A percentile compares a stretch with the other conserved stretches of the same genome.
Evolutionary conservation across 2,888 invertebrate species (phyloP).

Genomic region (Ashinkailepas kermadecensis): DNA sequence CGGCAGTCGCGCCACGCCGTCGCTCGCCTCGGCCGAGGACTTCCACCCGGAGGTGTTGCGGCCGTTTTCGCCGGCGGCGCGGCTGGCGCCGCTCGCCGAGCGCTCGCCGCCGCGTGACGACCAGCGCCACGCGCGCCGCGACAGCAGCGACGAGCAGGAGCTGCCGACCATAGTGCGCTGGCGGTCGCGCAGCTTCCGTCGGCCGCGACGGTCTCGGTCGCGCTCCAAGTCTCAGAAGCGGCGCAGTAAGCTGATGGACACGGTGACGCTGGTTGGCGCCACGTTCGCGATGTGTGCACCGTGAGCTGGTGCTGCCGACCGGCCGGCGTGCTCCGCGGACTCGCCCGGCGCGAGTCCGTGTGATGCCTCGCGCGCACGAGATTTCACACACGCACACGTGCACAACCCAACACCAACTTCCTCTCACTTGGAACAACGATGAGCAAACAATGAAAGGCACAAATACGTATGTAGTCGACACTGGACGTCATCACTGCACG

Average conservation of each 20-base stretch:
- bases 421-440: no score
- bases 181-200: slow-evolving; percentile 16
- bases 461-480: no score
- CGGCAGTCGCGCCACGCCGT: slow-evolving; percentile 14
- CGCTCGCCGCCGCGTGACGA: neutral
- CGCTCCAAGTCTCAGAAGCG: slow-evolving; percentile 13
- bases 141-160: neutral
- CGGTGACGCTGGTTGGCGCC: neutral
- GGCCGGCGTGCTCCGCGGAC: slow-evolving; percentile 3
- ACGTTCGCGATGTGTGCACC: slow-evolving; percentile 19
- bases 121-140: neutral
- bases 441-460: no score
- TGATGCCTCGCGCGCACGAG: neutral
- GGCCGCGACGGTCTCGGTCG: slow-evolving; percentile 5
- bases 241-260: slow-evolving; percentile 3
- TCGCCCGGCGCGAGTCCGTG: neutral
- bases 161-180: slow-evolving; percentile 3
- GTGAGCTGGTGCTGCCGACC: neutral
- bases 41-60: slow-evolving; percentile 14
- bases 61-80: slow-evolving; percentile 8
- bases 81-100: slow-evolving; percentile 9
- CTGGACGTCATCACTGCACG: no score
- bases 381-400: neutral
- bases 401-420: no score
- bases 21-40: slow-evolving; percentile 12